Evolutionary conservation across 1,140 invertebrate genomes (phyloP), one percentile per base, ranked within the genome.

Genomic region (Brachionus calyciflorus): DNA sequence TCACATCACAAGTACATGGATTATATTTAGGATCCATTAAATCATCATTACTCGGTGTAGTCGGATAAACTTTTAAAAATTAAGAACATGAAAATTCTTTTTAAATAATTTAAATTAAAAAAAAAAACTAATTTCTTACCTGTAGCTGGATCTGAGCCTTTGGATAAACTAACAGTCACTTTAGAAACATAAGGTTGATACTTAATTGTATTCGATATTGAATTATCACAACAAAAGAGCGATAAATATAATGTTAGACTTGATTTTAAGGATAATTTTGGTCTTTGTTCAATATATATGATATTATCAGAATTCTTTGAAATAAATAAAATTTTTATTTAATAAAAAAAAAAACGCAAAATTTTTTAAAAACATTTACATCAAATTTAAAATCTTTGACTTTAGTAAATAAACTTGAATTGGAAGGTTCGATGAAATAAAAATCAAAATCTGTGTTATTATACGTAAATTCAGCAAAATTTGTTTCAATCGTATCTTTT

Each of bases 1-100:
- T 73, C 3, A 53, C 3, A 30, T 73, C 46, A 41, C 69, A 73
- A 10, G 14, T 28, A 51, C 69, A 73, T 12, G 69, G 69, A 33
- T 51, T 28, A 51, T 73, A 73, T n/a, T 30, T 30, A 37, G 69
- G 69, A 73, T 73, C 48, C 28, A 73, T 12, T 12, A 73, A 28
- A 21, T 51, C 28, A 10, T 73, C 26, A 12, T 19, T 51, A 4
- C 46, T 40, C 40, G 69, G 69, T 17, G 44, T 46, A 19, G 1
- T 0, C 1, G 68, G 28, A 48, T 30, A 33, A n/a, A n/a, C n/a
- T n/a, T n/a, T n/a, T n/a, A n/a, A n/a, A n/a, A n/a, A n/a, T n/a
- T n/a, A n/a, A n/a, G n/a, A n/a, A n/a, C n/a, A n/a, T n/a, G n/a
- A n/a, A n/a, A n/a, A n/a, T n/a, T n/a, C n/a, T n/a, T n/a, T n/a